phyloP scores from a whole-genome alignment of 2,888 invertebrate genomes.

The Sarcophaga subvicina region DNA sequence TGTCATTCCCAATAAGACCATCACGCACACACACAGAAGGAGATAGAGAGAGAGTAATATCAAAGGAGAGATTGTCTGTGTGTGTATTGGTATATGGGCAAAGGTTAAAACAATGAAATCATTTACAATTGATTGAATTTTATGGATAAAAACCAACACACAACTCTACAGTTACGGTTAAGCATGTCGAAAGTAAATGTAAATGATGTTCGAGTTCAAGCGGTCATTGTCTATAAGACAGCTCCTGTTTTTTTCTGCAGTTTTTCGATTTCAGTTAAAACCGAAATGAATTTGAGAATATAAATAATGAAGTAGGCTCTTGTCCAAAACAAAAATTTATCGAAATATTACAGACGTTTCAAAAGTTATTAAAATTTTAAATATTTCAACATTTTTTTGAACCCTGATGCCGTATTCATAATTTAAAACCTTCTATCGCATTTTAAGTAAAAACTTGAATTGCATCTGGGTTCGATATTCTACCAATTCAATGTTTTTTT shows the following conservation, averaged over 20 bases:
- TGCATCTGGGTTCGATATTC: too few relatives aligned
- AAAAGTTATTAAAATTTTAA: too few relatives aligned
- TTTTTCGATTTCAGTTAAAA: not conserved
- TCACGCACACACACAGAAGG: not conserved
- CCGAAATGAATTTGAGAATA: conserved; percentile 9
- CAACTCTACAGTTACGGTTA: not conserved
- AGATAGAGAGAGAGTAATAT: not conserved
- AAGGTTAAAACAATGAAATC: conserved; percentile 58
- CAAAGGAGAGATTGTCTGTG: not conserved
- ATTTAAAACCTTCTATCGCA: too few relatives aligned
- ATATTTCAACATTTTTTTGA: too few relatives aligned
- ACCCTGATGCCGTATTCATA: too few relatives aligned
- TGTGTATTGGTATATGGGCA: not conserved
- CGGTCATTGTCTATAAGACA: conserved; percentile 37
- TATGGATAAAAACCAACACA: conserved; percentile 37
- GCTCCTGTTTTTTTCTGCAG: not conserved
- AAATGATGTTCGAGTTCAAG: conserved; percentile 32
- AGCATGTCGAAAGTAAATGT: not conserved
- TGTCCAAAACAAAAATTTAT: too few relatives aligned
- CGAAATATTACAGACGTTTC: too few relatives aligned
- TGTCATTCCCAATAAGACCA: not conserved
- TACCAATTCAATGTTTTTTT: too few relatives aligned
- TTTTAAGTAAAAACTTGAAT: too few relatives aligned
- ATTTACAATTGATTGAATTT: conserved; percentile 64
- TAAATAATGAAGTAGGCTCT: not conserved